Conservation (phyloP, 2,888 invertebrate species). For the Leptopilina syphax region DNA sequence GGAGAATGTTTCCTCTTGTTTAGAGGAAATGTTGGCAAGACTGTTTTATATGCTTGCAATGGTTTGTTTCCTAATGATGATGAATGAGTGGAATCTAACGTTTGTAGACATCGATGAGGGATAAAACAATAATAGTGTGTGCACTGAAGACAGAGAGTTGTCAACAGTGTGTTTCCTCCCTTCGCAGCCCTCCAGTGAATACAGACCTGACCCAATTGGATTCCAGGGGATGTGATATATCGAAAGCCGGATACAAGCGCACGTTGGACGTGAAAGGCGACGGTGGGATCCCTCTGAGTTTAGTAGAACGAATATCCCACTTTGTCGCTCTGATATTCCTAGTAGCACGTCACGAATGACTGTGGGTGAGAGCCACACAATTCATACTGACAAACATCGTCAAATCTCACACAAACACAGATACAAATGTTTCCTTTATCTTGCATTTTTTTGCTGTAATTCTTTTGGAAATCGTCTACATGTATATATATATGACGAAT, state of each 20-base stretch:
- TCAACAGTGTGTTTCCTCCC: slow-evolving; percentile 36
- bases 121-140: slow-evolving; percentile 1
- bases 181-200: slow-evolving; percentile 16
- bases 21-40: too few species aligned
- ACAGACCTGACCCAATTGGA: slow-evolving; percentile 35
- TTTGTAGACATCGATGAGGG: background rate
- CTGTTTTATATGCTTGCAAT: background rate
- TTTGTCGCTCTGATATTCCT: slow-evolving; percentile 34
- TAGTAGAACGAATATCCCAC: slow-evolving; percentile 37
- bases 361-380: background rate
- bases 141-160: background rate
- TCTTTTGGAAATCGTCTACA: background rate
- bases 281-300: slow-evolving; percentile 9
- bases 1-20: too few species aligned
- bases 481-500: too few species aligned
- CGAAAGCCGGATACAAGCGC: slow-evolving; percentile 16
- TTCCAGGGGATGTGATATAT: slow-evolving; percentile 27
- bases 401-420: background rate
- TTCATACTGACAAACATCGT: background rate
- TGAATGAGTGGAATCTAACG: background rate
- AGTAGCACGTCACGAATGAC: background rate
- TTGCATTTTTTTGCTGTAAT: background rate
- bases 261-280: slow-evolving; percentile 24
- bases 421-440: background rate
- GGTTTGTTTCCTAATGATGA: background rate